Base-by-base conservation (phyloP, 2,888 invertebrate species). In the Cotesia congregata region DNA sequence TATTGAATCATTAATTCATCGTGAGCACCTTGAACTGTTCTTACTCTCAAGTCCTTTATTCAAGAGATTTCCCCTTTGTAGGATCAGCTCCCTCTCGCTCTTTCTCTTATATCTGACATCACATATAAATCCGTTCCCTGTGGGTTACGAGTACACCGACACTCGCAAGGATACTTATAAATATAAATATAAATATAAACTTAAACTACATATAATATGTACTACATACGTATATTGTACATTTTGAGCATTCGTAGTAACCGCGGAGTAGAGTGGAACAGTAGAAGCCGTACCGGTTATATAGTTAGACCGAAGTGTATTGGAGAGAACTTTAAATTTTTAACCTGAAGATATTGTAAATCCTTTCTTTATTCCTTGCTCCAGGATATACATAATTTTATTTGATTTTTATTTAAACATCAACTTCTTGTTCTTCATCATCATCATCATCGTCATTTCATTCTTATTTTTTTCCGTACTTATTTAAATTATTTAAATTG, bases 131-230 rank as follows among this genome's bases (percentile, higher is more conserved):
- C 64, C 30, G 60, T 69, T 69, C 70, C 77, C 74, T 60, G 65
- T 40, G 64, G 74, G 70, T 77, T 74, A 74, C 60, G 68, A 72
- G 72, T 76, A 76, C 76, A 61, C 72, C 72, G 69, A 76, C 76
- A 77, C 77, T 77, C 72, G 78, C 78, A 79, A 80, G 75, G 77
- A 76, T 80, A 82, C 79, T 78, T 79, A 78, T 79, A 77, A 73
- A 79, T 81, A 80, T 82, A 83, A 81, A 83, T 81, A 83, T 81
- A 82, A 80, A 80, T 61, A 64, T 72, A 71, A 62, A 75, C 67
- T 70, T 50, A 9, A 39, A 38, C 30, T 39, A 7, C 41, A 69
- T 12, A 61, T 62, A 64, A 69, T 50, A 60, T n/a, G 20, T n/a
- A 61, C n/a, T n/a, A n/a, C n/a, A n/a, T n/a, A n/a, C n/a, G n/a